phyloP scores from a whole-genome alignment of 2,797 vertebrate species.

The Liasis olivaceus region DNA sequence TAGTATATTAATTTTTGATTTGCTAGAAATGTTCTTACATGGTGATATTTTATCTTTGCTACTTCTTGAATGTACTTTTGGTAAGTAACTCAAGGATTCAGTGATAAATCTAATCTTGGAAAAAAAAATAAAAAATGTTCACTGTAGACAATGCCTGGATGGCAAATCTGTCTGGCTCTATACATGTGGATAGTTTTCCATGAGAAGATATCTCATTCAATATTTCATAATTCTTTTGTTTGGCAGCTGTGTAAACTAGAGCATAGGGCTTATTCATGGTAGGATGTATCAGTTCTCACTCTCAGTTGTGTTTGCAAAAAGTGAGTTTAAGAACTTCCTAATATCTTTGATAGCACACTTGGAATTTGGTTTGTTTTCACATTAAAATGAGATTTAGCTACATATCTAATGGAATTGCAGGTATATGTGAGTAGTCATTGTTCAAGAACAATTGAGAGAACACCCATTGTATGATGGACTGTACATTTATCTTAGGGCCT shows the following conservation, averaged over 20 bases:
- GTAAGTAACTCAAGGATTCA: not conserved
- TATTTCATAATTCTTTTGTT: not conserved
- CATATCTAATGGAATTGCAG: conserved; percentile 10
- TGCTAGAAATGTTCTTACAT: not conserved
- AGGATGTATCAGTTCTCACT: not conserved
- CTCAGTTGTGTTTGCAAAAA: not conserved
- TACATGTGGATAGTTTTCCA: not conserved
- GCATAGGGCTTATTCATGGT: not conserved
- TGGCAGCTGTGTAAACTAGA: not conserved
- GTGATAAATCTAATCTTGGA: not conserved
- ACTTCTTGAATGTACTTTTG: not conserved
- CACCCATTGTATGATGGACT: not conserved
- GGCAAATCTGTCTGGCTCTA: not conserved
- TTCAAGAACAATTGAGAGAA: conserved; percentile 10
- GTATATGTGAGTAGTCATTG: not conserved
- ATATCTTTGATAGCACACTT: not conserved
- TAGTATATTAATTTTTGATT: not conserved
- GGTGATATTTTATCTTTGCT: not conserved
- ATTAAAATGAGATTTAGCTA: not conserved
- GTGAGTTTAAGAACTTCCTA: not conserved
- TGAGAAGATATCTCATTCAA: not conserved
- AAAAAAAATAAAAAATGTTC: not conserved
- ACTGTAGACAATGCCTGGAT: too few species aligned
- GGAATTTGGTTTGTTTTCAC: not conserved
- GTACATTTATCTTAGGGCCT: not conserved